phyloP scores from a whole-genome alignment of 2,113 vertebrate species.

The Manacus vitellinus region DNA sequence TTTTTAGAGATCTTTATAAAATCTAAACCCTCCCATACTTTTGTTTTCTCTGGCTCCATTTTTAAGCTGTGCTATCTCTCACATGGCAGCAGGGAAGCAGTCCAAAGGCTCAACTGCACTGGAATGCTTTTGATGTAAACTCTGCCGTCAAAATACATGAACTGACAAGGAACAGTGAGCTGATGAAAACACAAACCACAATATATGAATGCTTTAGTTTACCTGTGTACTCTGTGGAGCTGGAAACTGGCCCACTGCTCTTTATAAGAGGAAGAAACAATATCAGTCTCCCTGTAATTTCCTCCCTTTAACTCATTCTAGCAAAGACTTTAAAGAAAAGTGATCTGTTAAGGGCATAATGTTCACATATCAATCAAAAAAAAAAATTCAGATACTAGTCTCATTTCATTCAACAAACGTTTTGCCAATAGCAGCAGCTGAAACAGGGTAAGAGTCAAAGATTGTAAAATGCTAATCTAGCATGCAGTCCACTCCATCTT shows the following conservation, averaged over 20 bases:
- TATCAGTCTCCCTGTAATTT: background rate
- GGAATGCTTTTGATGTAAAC: background rate
- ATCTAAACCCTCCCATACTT: background rate
- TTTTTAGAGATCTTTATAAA: background rate
- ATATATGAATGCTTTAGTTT: background rate
- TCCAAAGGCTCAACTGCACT: background rate
- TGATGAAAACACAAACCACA: background rate
- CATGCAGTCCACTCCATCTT: background rate
- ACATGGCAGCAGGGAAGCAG: background rate
- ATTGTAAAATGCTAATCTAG: background rate
- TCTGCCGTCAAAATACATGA: background rate
- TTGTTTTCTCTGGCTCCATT: background rate
- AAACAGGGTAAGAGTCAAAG: background rate
- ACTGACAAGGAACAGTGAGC: background rate
- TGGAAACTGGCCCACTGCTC: background rate
- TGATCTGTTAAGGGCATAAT: slow-evolving; percentile 2
- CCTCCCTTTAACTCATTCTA: background rate
- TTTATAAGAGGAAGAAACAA: background rate
- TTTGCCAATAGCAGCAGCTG: background rate
- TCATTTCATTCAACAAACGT: background rate
- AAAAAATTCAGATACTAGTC: background rate
- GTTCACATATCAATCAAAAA: slow-evolving; percentile 16
- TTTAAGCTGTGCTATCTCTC: background rate
- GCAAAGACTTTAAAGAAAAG: background rate
- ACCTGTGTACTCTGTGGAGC: background rate